These are phyloP conservation scores for Cosmia trapezina DNA, from an alignment of 2,888 invertebrate genomes.

Conservation along the genomic window DNA sequence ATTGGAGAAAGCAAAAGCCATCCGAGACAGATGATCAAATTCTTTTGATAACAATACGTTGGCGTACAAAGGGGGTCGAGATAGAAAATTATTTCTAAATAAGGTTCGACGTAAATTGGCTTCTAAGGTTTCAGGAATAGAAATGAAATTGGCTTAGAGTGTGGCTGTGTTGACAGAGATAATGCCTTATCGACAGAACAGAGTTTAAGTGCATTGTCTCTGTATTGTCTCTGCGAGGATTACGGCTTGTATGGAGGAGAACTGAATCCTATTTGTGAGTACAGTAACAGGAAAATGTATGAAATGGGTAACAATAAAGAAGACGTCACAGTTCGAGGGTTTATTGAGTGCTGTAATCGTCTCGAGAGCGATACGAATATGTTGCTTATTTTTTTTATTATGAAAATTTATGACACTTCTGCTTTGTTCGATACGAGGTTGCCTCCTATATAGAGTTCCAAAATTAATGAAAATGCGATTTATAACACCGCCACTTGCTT, in stretches of 20 bases:
- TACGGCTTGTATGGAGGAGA: constrained; percentile 43
- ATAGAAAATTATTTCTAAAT: constrained; percentile 68
- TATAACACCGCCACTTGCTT: background rate
- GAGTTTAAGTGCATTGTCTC: constrained; percentile 62
- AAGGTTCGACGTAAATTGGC: constrained; percentile 58
- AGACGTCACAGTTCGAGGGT: constrained; percentile 31
- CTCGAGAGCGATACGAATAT: constrained; percentile 24
- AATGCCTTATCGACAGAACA: constrained; percentile 61
- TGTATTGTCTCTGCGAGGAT: constrained; percentile 58
- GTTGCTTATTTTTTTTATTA: constrained; percentile 17
- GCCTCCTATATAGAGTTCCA: too few relatives aligned
- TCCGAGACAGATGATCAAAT: constrained; percentile 71
- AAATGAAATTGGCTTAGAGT: constrained; percentile 64
- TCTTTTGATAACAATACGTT: constrained; percentile 73
- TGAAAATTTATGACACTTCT: background rate
- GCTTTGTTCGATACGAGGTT: background rate
- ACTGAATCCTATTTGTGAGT: constrained; percentile 41
- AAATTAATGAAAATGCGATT: background rate
- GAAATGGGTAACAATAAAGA: constrained; percentile 33
- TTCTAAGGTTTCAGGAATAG: constrained; percentile 62
- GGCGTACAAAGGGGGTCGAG: constrained; percentile 66
- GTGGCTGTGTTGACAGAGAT: constrained; percentile 60
- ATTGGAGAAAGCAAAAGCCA: constrained; percentile 62
- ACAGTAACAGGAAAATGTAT: constrained; percentile 44
- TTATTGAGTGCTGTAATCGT: constrained; percentile 42